Evolutionary conservation across 1,140 invertebrate genomes (phyloP).

Genomic region (Xylocopa sonorina): DNA sequence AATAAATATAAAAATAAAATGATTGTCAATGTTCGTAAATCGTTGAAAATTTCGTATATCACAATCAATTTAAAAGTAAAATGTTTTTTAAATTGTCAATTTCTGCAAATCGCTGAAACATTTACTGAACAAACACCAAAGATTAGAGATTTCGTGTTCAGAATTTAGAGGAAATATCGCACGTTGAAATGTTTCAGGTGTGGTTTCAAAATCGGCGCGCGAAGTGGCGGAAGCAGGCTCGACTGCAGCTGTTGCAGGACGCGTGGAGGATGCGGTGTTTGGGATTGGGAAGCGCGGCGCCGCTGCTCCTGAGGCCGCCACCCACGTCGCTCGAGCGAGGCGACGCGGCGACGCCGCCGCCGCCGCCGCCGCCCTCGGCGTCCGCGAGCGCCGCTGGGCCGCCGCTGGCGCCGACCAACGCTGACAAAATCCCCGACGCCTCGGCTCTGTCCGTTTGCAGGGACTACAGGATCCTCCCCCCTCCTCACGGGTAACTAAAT

Average conservation of each 20-base stretch:
- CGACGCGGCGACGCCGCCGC: conserved; percentile 61
- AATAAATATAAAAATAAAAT: no score
- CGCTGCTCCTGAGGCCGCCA: conserved; percentile 79
- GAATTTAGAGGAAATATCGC: not conserved
- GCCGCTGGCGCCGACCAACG: conserved; percentile 39
- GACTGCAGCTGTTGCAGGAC: conserved; percentile 92
- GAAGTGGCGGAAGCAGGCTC: conserved; percentile 93
- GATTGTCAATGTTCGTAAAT: no score
- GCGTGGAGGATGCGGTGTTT: conserved; percentile 94
- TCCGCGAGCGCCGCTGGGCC: conserved; percentile 43
- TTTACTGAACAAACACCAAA: no score
- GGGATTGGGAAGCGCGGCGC: conserved; percentile 84
- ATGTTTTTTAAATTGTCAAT: no score
- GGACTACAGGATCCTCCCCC: conserved; percentile 75
- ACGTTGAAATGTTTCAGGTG: conserved; percentile 81
- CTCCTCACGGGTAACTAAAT: conserved; percentile 72
- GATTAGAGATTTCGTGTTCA: no score
- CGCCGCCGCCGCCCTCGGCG: conserved; percentile 58
- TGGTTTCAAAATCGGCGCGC: conserved; percentile 95
- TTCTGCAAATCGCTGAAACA: no score
- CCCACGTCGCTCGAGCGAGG: conserved; percentile 70
- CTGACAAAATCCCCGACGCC: conserved; percentile 68
- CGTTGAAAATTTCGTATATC: no score
- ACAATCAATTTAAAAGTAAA: no score
- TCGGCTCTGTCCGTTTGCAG: conserved; percentile 69